Evolutionary conservation across 2,888 invertebrate species (phyloP).

Genomic region (Macrosoma leucophasiata): DNA sequence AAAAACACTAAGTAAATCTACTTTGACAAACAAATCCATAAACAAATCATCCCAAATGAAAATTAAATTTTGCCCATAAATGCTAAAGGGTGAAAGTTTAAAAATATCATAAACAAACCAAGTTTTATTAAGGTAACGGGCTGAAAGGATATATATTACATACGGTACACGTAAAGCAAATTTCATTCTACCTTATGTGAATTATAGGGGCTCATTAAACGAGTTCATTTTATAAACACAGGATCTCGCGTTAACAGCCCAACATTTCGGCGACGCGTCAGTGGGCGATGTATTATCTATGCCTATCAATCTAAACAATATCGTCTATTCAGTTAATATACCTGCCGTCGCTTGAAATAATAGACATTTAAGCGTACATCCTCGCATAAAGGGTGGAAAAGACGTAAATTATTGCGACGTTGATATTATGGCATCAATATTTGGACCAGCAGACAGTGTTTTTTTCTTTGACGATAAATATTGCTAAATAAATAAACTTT

Average conservation of each 20-base stretch:
- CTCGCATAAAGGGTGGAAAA: constrained; percentile 5
- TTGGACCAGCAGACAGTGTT: no score
- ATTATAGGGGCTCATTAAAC: constrained; percentile 5
- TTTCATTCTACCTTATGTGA: constrained; percentile 1
- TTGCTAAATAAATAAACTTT: no score
- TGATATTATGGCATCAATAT: no score
- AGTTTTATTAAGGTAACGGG: no score
- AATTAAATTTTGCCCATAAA: no score
- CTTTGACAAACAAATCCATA: no score
- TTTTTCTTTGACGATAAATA: no score
- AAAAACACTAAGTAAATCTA: no score
- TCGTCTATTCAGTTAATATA: constrained; percentile 48
- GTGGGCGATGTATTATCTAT: constrained; percentile 41
- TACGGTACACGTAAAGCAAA: background rate
- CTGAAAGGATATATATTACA: no score
- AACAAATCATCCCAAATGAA: no score
- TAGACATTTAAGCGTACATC: constrained; percentile 37
- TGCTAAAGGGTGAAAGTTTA: no score
- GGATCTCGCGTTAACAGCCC: constrained; percentile 26
- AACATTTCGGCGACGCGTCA: constrained; percentile 31
- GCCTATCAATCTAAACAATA: constrained; percentile 50
- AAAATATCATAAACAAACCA: no score
- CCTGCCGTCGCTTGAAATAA: constrained; percentile 51
- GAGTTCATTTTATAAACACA: constrained; percentile 20
- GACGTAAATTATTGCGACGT: constrained; percentile 1